Base-by-base conservation (phyloP, 1,140 invertebrate species). In the Drosophila arawakana region DNA sequence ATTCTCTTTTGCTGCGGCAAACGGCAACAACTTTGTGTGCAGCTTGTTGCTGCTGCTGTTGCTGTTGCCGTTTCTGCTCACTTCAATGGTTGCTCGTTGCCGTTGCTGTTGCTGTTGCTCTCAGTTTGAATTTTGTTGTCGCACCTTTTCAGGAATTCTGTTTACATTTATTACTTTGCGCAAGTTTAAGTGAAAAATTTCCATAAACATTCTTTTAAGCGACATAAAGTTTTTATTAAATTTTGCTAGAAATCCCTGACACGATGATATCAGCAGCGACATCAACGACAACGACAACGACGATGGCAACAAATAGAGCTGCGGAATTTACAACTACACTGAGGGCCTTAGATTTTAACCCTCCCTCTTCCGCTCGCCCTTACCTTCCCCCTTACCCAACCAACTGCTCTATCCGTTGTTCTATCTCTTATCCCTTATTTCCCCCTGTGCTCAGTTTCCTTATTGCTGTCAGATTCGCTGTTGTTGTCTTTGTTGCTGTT, bases 121-220 rank as follows among this genome's bases (percentile, higher is more conserved):
- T 69, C 61, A 59, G 69, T 81, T 83, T 83, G 88, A 81, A 91
- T 91, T 88, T 89, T 88, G 83, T 91, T 89, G 89, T 91, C 88
- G 88, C 88, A 91, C 88, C 88, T 91, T 91, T 81, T 83, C 88
- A 89, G 81, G 88, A 91, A 91, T 90, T 91, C 88, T 91, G 88
- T 89, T 91, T 89, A 91, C 88, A 91, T 91, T 91, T 91, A 91
- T 91, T 91, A 91, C 88, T 91, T 91, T 91, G 88, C 83, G 81
- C 83, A 91, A 91, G 83, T 91, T 91, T 91, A 91, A 91, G 88
- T 91, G 88, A 91, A 91, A 91, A 91, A 91, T 91, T 91, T 91
- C 88, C 89, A 91, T 91, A 91, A 91, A 91, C 88, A 91, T 91
- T 91, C 88, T 91, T 91, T 91, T 91, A 91, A 91, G 83, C 83